phyloP scores from a whole-genome alignment of 2,113 vertebrate species.

The Centropristis striata region DNA sequence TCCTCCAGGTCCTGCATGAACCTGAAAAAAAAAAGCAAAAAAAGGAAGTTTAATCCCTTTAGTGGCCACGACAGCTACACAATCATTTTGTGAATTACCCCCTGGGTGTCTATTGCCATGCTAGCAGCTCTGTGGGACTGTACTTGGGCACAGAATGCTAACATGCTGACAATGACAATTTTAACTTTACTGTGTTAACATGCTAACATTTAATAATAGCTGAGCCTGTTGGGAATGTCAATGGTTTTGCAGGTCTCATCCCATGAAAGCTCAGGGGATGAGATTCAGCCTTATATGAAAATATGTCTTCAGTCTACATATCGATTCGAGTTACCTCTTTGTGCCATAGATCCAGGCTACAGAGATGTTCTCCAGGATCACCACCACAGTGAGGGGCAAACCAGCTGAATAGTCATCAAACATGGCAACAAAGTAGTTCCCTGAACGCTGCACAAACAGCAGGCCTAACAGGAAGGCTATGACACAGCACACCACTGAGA shows the following conservation, averaged over 20 bases:
- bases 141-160: background rate
- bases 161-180: background rate
- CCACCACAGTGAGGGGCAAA: slow-evolving; percentile 95
- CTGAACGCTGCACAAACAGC: slow-evolving; percentile 98
- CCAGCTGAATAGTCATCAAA: slow-evolving; percentile 99
- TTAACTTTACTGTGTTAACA: background rate
- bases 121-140: background rate
- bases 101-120: too few relatives aligned
- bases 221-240: background rate
- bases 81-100: too few relatives aligned
- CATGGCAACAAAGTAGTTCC: slow-evolving; percentile 99
- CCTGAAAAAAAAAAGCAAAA: slow-evolving; percentile 80
- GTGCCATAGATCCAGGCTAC: slow-evolving; percentile 99
- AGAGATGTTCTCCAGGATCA: slow-evolving; percentile 97
- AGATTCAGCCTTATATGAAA: too few relatives aligned
- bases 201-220: background rate
- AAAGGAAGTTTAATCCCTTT: background rate
- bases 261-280: too few relatives aligned
- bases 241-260: too few relatives aligned
- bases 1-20: slow-evolving; percentile 99
- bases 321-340: slow-evolving; percentile 89
- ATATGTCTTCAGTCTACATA: rapidly evolving
- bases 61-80: too few relatives aligned
- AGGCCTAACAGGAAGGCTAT: slow-evolving; percentile 94
- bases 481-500: slow-evolving; percentile 92